These are phyloP conservation scores for Leptopilina drosophilae DNA, from an alignment of 2,888 invertebrate genomes.

Conservation along the genomic window DNA sequence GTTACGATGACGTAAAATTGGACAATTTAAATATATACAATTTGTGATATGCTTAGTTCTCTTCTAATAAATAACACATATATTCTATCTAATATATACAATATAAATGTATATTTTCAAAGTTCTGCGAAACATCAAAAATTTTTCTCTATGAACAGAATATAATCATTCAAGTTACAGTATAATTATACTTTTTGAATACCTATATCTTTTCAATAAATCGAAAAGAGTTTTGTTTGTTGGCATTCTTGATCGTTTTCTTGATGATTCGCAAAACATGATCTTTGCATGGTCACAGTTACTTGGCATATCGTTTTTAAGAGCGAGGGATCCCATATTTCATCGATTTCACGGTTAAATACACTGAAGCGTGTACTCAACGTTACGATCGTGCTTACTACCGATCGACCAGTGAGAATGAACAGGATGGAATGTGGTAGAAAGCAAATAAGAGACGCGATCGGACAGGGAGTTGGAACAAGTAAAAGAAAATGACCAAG, in stretches of 20 bases:
- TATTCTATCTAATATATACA: too few species aligned
- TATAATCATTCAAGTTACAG: too few species aligned
- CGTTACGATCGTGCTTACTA: slow-evolving; percentile 40
- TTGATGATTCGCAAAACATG: slow-evolving; percentile 33
- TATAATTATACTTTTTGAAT: too few species aligned
- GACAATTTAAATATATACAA: too few species aligned
- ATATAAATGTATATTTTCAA: too few species aligned
- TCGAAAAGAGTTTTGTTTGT: slow-evolving; percentile 10
- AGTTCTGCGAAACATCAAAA: too few species aligned
- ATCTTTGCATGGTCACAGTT: slow-evolving; percentile 36
- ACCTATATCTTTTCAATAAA: too few species aligned
- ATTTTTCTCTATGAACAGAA: too few species aligned
- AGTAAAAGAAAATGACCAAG: slow-evolving; percentile 48
- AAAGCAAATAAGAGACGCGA: slow-evolving; percentile 41
- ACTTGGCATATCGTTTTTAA: slow-evolving; percentile 39
- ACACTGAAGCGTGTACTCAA: slow-evolving; percentile 36
- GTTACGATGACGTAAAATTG: too few species aligned
- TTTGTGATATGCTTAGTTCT: too few species aligned
- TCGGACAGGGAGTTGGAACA: slow-evolving; percentile 41
- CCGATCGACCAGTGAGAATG: slow-evolving; percentile 39
- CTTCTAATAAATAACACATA: too few species aligned
- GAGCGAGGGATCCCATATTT: slow-evolving; percentile 35
- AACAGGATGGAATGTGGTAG: slow-evolving; percentile 42
- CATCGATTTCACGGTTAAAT: slow-evolving; percentile 40
- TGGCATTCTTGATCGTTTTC: slow-evolving; percentile 3